A percentile compares a stretch with the other conserved stretches of the same genome.
Evolutionary conservation across 2,113 vertebrate genomes (phyloP).

Genomic region (Parotia lawesii): DNA sequence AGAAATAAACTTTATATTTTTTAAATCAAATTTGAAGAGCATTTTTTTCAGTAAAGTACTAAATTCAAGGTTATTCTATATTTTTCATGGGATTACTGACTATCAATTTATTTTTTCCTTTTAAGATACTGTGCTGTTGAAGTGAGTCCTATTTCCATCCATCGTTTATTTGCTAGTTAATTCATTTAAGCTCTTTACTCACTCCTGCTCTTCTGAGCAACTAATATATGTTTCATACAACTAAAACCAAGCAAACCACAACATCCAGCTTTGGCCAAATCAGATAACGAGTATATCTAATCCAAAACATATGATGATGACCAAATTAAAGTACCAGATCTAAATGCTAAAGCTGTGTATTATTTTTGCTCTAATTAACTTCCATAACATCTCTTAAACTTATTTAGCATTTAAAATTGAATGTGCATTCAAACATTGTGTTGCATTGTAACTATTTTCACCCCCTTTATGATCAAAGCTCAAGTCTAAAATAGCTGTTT

Average conservation of each 20-base stretch:
- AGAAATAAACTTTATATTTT: neutral
- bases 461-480: neutral
- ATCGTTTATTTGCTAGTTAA: neutral
- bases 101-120: neutral
- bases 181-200: neutral
- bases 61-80: neutral
- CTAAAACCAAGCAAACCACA: neutral
- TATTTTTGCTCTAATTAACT: constrained; percentile 19
- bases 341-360: neutral
- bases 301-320: neutral
- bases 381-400: neutral
- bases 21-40: neutral
- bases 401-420: neutral
- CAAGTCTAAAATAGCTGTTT: neutral
- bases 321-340: neutral
- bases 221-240: neutral
- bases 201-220: neutral
- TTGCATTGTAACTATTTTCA: neutral
- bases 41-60: neutral
- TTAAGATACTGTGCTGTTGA: neutral
- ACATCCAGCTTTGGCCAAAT: neutral
- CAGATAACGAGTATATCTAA: neutral
- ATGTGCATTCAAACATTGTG: neutral
- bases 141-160: neutral
- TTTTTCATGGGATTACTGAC: neutral